Evolutionary conservation across 2,113 vertebrate genomes (phyloP).

Genomic region (Oreochromis tanganicae): DNA sequence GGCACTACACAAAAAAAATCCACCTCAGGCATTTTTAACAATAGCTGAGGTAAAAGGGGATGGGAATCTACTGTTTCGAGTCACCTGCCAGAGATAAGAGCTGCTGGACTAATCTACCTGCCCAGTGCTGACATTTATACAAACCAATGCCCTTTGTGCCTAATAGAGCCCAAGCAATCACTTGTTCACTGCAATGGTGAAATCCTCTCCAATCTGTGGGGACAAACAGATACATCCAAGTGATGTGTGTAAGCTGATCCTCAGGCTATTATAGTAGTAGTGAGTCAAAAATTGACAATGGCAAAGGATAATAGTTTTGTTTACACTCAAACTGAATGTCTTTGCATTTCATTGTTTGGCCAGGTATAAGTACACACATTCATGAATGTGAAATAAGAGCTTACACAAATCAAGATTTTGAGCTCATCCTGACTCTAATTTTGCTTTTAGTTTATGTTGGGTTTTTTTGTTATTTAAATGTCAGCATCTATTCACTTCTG

Average conservation of each 20-base stretch:
- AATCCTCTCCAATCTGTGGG: background rate
- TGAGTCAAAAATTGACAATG: background rate
- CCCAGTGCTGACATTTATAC: background rate
- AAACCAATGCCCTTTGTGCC: background rate
- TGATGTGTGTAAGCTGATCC: background rate
- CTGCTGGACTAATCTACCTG: slow-evolving; percentile 12
- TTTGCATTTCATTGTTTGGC: background rate
- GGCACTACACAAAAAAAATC: background rate
- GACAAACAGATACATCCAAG: background rate
- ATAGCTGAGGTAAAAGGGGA: background rate
- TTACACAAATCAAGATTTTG: background rate
- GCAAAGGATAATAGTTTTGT: background rate
- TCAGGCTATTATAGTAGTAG: background rate
- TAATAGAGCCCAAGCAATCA: slow-evolving; percentile 1
- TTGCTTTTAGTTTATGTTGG: background rate
- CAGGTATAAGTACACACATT: background rate
- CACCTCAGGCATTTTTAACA: background rate
- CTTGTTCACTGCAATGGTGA: background rate
- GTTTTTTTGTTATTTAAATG: background rate
- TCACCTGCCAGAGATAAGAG: slow-evolving; percentile 37
- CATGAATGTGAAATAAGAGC: background rate
- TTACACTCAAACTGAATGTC: background rate
- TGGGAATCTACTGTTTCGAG: slow-evolving; percentile 16
- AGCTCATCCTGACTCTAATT: background rate
- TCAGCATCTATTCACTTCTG: background rate